Percentiles rank a stretch among this genome's conserved stretches.
Conservation (phyloP, 2,797 vertebrate species). For the Triplophysa yarkandensis region DNA sequence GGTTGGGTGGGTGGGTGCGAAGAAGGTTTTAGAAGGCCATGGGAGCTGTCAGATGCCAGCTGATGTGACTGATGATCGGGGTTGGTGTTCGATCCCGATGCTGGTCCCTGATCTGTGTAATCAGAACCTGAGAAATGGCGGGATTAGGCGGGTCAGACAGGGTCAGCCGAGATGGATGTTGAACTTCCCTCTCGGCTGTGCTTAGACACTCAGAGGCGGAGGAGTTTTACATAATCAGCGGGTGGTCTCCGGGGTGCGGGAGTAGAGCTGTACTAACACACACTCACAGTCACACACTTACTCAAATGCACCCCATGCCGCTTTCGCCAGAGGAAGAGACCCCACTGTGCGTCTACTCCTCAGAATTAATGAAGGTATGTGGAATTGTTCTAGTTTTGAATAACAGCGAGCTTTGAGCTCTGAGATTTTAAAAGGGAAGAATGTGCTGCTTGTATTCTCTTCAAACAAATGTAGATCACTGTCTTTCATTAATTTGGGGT, state of each 20-base stretch:
- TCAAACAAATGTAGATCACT: constrained; percentile 69
- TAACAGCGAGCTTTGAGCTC: constrained; percentile 63
- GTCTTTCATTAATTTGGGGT: constrained; percentile 13
- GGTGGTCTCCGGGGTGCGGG: constrained; percentile 60
- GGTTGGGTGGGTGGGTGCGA: constrained; percentile 54
- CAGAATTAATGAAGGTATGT: constrained; percentile 77
- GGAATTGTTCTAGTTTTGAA: constrained; percentile 67
- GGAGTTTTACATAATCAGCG: constrained; percentile 59
- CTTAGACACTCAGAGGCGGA: constrained; percentile 59
- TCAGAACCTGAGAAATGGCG: constrained; percentile 72
- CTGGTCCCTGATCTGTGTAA: constrained; percentile 61
- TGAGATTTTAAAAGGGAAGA: constrained; percentile 61
- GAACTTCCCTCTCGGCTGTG: constrained; percentile 66
- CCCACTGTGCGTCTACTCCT: constrained; percentile 74
- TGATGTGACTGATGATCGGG: constrained; percentile 64
- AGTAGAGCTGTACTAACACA: constrained; percentile 36
- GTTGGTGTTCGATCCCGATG: constrained; percentile 66
- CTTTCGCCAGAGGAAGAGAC: constrained; percentile 62
- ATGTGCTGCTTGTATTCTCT: constrained; percentile 69
- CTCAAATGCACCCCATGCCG: constrained; percentile 49
- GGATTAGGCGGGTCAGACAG: constrained; percentile 73
- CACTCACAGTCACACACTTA: constrained; percentile 25
- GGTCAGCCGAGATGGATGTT: constrained; percentile 75
- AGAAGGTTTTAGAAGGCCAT: constrained; percentile 61
- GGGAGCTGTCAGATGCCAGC: constrained; percentile 64